Evolutionary conservation across 2,888 invertebrate genomes (phyloP).

Genomic region (Syrista parreyssii): DNA sequence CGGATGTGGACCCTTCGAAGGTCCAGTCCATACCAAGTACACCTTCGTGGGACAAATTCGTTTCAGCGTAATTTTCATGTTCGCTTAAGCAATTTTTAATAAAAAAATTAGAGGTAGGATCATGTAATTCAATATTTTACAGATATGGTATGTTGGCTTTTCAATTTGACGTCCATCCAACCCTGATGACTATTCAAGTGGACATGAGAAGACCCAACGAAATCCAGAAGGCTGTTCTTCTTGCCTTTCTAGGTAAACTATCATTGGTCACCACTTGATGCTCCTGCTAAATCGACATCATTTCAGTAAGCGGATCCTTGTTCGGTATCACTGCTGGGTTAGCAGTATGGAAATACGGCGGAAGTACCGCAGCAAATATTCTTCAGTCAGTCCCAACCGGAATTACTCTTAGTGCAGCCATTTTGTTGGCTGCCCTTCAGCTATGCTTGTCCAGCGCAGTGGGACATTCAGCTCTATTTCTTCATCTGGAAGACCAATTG

Average conservation of each 20-base stretch:
- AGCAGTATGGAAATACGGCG: slow-evolving; percentile 75
- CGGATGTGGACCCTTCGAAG: slow-evolving; percentile 52
- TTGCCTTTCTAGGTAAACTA: slow-evolving; percentile 75
- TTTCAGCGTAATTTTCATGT: slow-evolving; percentile 50
- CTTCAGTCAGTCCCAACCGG: slow-evolving; percentile 76
- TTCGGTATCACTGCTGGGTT: slow-evolving; percentile 75
- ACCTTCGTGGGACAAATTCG: slow-evolving; percentile 63
- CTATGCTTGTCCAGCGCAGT: slow-evolving; percentile 82
- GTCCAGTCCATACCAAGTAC: slow-evolving; percentile 61
- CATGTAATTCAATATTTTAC: slow-evolving; percentile 8
- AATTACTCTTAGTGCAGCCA: slow-evolving; percentile 73
- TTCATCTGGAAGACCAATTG: slow-evolving; percentile 83
- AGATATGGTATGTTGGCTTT: slow-evolving; percentile 67
- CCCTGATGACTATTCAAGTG: slow-evolving; percentile 89
- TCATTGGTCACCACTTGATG: not conserved
- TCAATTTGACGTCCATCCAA: slow-evolving; percentile 85
- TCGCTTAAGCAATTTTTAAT: not conserved
- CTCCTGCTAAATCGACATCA: not conserved
- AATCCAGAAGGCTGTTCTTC: slow-evolving; percentile 78
- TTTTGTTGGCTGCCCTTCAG: slow-evolving; percentile 81
- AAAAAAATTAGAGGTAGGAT: not conserved
- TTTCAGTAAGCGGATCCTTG: slow-evolving; percentile 71
- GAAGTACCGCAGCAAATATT: slow-evolving; percentile 73
- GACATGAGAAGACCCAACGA: slow-evolving; percentile 86
- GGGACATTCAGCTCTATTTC: slow-evolving; percentile 82